A percentile compares a stretch with the other conserved stretches of the same genome.
These are phyloP conservation scores for Teleogryllus oceanicus DNA, from an alignment of 2,888 invertebrate species.

Conservation along the genomic window DNA sequence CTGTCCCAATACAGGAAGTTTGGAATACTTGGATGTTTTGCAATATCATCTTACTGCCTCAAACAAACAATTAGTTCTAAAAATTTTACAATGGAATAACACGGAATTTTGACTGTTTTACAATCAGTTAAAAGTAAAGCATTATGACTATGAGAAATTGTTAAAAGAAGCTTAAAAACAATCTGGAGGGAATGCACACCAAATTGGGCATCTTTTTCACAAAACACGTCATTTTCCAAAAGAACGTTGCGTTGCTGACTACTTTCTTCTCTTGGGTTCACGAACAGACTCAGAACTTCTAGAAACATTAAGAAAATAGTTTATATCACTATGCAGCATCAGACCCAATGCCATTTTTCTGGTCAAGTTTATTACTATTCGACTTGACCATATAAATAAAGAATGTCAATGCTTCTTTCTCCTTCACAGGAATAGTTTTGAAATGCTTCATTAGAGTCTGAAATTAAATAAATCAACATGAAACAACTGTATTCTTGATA, in stretches of 20 bases:
- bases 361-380: conserved; percentile 82
- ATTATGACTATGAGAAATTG: too few species aligned
- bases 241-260: too few species aligned
- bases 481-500: too few species aligned
- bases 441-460: conserved; percentile 94
- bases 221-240: neutral
- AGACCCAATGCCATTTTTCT: conserved; percentile 71
- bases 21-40: too few species aligned
- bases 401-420: conserved; percentile 90
- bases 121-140: too few species aligned
- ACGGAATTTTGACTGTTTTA: too few species aligned
- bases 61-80: too few species aligned
- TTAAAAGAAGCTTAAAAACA: too few species aligned
- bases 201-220: neutral
- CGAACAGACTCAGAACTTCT: neutral
- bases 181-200: neutral
- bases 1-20: too few species aligned
- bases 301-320: neutral
- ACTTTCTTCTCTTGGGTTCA: too few species aligned
- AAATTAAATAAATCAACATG: conserved; percentile 46
- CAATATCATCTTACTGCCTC: too few species aligned
- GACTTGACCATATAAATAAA: conserved; percentile 96
- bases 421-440: conserved; percentile 88
- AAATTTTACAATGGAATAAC: too few species aligned
- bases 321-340: conserved; percentile 52